Evolutionary conservation across 2,797 vertebrate species (phyloP).

Genomic region (Danio tinwini): DNA sequence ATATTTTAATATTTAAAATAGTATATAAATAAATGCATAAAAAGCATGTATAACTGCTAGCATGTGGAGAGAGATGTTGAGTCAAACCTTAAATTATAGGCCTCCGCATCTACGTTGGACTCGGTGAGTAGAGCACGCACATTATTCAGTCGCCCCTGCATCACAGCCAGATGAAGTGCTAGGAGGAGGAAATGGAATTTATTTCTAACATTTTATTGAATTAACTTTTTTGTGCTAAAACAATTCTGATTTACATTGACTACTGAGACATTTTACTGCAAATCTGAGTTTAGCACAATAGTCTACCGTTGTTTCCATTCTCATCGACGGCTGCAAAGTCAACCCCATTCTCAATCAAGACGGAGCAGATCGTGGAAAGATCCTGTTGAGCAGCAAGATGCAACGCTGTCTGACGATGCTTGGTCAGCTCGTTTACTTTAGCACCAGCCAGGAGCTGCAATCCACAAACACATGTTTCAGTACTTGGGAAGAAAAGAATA

Average conservation of each 20-base stretch:
- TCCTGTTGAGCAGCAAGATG: slow-evolving; percentile 97
- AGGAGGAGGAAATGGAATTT: slow-evolving; percentile 19
- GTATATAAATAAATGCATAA: too few species aligned
- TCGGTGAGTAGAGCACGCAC: slow-evolving; percentile 95
- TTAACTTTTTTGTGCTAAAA: neutral
- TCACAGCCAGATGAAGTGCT: slow-evolving; percentile 97
- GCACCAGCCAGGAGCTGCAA: slow-evolving; percentile 94
- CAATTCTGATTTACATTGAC: neutral
- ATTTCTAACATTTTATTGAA: neutral
- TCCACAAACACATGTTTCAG: neutral
- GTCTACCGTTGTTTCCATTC: slow-evolving; percentile 95
- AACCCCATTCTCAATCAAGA: slow-evolving; percentile 93
- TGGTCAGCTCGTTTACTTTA: slow-evolving; percentile 96
- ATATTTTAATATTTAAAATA: too few species aligned
- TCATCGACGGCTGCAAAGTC: slow-evolving; percentile 97
- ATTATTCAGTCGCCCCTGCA: slow-evolving; percentile 96
- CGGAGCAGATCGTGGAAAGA: slow-evolving; percentile 94
- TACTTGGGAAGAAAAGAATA: slow-evolving; percentile 1
- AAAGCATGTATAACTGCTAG: too few species aligned
- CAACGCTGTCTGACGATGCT: slow-evolving; percentile 96
- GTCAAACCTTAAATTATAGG: slow-evolving; percentile 92
- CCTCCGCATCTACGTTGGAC: slow-evolving; percentile 94
- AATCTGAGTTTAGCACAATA: too few species aligned
- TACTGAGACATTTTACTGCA: neutral
- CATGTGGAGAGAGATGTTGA: neutral